These are phyloP conservation scores for Erebia ligea DNA, from an alignment of 2,888 invertebrate species.

Conservation along the genomic window DNA sequence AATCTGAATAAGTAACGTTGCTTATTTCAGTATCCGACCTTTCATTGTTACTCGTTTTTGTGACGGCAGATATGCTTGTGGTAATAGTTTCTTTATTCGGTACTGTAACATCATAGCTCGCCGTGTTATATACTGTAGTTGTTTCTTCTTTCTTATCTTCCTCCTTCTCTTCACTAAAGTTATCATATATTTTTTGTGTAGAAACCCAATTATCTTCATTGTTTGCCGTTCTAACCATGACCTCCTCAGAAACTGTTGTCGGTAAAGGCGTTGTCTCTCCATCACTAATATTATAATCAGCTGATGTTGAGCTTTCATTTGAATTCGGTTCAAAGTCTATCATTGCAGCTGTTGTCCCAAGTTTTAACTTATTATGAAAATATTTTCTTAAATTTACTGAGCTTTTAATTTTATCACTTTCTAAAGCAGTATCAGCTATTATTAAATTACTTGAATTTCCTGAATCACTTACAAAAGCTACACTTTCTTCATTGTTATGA, in stretches of 20 bases:
- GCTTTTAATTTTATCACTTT: neutral
- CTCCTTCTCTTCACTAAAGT: constrained; percentile 8
- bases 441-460: neutral
- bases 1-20: constrained; percentile 3
- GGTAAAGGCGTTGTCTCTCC: constrained; percentile 7
- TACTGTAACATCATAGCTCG: neutral
- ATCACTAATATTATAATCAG: constrained; percentile 16
- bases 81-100: neutral
- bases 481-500: neutral
- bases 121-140: neutral
- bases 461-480: neutral
- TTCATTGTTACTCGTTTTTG: neutral
- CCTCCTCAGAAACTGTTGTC: neutral
- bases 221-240: neutral
- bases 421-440: neutral
- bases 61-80: neutral
- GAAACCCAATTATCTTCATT: constrained; percentile 8
- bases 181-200: constrained; percentile 19
- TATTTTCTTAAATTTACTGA: constrained; percentile 13
- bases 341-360: constrained; percentile 20
- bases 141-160: neutral
- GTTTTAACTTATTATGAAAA: constrained; percentile 4
- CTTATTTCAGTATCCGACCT: constrained; percentile 9
- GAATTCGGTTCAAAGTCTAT: constrained; percentile 25
- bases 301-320: constrained; percentile 7